Conservation (phyloP, 1,140 invertebrate genomes). For the Octopus bimaculoides region DNA sequence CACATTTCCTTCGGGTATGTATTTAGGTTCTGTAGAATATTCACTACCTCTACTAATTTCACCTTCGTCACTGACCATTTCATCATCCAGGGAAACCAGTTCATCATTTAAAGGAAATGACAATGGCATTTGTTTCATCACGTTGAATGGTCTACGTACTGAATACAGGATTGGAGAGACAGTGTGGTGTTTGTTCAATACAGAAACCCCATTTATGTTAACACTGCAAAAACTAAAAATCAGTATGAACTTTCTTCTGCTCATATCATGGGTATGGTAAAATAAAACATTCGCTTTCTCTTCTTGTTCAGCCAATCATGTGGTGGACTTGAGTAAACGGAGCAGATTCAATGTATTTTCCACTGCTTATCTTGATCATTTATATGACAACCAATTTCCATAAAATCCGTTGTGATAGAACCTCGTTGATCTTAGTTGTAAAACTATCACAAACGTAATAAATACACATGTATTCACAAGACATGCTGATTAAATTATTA, state of each 20-base stretch:
- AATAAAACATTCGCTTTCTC: not conserved
- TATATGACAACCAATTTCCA: too few species aligned
- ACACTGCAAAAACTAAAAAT: not conserved
- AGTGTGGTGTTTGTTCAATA: not conserved
- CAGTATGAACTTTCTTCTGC: not conserved
- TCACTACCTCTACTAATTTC: not conserved
- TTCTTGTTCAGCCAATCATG: too few species aligned
- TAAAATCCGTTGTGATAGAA: too few species aligned
- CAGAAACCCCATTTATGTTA: constrained; percentile 4
- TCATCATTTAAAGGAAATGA: not conserved
- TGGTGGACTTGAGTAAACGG: too few species aligned
- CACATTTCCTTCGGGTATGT: not conserved
- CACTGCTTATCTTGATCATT: too few species aligned
- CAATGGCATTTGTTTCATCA: not conserved
- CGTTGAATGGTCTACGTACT: not conserved
- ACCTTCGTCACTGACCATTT: not conserved
- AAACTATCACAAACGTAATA: too few species aligned
- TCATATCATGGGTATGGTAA: not conserved
- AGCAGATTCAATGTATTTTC: too few species aligned
- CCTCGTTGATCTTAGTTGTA: too few species aligned
- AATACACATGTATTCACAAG: too few species aligned
- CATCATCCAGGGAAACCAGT: not conserved
- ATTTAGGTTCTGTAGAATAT: not conserved
- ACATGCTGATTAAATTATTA: too few species aligned
- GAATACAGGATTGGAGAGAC: not conserved